phyloP scores from a whole-genome alignment of 1,140 invertebrate species.

The Saccostrea echinata region DNA sequence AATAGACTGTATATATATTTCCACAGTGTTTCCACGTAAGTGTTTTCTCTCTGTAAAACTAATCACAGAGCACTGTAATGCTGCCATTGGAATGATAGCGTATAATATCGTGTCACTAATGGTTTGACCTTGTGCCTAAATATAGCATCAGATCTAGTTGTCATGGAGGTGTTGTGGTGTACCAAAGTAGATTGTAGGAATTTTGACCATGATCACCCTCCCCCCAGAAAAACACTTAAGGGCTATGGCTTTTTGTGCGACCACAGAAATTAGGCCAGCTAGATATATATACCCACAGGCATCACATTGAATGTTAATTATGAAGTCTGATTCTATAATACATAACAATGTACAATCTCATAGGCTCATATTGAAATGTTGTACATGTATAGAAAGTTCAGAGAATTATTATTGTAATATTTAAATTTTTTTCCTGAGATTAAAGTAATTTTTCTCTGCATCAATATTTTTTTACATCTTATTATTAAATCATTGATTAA shows the following conservation, averaged over 20 bases:
- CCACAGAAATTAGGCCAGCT: neutral
- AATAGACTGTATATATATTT: neutral
- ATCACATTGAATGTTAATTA: neutral
- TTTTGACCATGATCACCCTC: neutral
- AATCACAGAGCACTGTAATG: conserved; percentile 2
- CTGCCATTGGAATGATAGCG: neutral
- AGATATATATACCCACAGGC: neutral
- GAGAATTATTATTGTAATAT: neutral
- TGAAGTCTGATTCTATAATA: neutral
- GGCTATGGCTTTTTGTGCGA: conserved; percentile 4
- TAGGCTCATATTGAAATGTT: neutral
- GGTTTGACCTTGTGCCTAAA: conserved; percentile 15
- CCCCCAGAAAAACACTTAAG: neutral
- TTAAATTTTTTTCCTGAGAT: neutral
- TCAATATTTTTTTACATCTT: neutral
- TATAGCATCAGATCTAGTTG: conserved; percentile 10
- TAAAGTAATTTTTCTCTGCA: neutral
- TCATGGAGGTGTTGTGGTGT: conserved; percentile 2
- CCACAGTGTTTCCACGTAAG: conserved; percentile 27
- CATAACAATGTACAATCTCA: neutral
- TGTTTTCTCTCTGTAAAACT: conserved; percentile 9
- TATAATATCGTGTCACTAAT: conserved; percentile 6
- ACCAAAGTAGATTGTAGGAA: conserved; percentile 3
- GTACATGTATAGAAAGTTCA: neutral
- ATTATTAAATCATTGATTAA: neutral